Percentiles rank a stretch among this genome's conserved stretches.
phyloP scores from a whole-genome alignment of 2,113 vertebrate species.

The Zosterops lateralis region DNA sequence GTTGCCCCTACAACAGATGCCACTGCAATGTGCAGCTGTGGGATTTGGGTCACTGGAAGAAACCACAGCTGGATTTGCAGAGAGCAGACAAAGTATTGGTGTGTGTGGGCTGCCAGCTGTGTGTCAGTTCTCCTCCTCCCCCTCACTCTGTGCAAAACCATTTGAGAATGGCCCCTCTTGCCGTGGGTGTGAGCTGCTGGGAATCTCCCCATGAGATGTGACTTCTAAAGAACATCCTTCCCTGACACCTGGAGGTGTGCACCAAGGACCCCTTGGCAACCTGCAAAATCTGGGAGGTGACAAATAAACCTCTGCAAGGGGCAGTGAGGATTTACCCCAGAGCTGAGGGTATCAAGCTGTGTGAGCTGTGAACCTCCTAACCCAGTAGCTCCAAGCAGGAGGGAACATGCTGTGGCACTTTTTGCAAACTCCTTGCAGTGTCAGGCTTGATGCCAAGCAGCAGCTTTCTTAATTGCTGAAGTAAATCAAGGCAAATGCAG shows the following conservation, averaged over 20 bases:
- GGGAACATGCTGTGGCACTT: neutral
- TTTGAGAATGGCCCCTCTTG: neutral
- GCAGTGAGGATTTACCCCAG: neutral
- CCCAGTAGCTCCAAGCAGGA: neutral
- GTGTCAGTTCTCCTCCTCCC: neutral
- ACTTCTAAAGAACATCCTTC: neutral
- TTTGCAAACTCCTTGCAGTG: neutral
- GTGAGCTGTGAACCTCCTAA: neutral
- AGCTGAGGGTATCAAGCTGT: neutral
- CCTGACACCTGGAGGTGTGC: no score
- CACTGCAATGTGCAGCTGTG: neutral
- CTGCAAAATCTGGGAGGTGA: neutral
- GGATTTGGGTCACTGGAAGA: conserved; percentile 51
- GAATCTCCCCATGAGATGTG: neutral
- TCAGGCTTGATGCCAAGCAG: neutral
- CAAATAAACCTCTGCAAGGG: neutral
- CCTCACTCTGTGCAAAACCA: neutral
- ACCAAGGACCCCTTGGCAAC: neutral
- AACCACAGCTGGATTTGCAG: conserved; percentile 28
- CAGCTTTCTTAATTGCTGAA: neutral
- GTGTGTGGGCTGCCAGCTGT: neutral
- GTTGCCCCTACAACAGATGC: neutral
- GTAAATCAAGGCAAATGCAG: neutral
- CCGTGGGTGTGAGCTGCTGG: neutral
- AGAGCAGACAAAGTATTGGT: neutral